Evolutionary conservation across 2,797 vertebrate genomes (phyloP), one percentile per base, ranked within the genome.

Genomic region (Phaenicophaeus curvirostris): DNA sequence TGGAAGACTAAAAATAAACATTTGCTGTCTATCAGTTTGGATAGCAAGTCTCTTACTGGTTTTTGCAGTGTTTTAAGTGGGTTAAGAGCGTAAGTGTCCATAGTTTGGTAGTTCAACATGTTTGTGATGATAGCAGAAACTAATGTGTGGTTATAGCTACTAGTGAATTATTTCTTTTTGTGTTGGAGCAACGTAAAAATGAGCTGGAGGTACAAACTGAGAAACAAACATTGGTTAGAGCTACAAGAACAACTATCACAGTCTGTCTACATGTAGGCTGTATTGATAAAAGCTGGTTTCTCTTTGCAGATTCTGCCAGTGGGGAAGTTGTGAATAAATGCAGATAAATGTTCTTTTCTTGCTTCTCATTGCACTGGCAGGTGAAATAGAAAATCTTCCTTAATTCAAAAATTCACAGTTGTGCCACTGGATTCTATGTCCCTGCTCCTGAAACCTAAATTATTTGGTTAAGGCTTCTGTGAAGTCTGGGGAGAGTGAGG

Each of bases 1-100:
- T 87, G 86, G 17, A 94, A 88, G 42, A 77, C 79, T 74, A 65
- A 89, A 96, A 95, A 95, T 71, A 93, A 96, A 94, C 79, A 66
- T 81, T 66, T 95, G 53, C 73, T 82, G 55, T 85, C 71, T 84
- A 59, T 97, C 81, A 67, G 25, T 58, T 94, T 95, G 81, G 63
- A 83, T 85, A 71, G 75, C 33, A 86, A 92, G 74, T 31, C 46
- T 76, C 69, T 95, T 95, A 95, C 72, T 74, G 96, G 59, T 57
- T 91, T 46, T 67, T 80, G 68, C 13, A 63, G 53, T 17, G 41
- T 91, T 95, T 48, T n/a, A 93, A 90, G 77, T 1, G 1, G 55
- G 84, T 92, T 96, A 46, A 61, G 86, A 93, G 82, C 63, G 48
- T 94, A 85, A 95, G 30, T 87, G 86, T 65, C 79, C 42, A 1